Base-by-base conservation (phyloP, 2,797 vertebrate species). In the Enteromius unitaeniatus region DNA sequence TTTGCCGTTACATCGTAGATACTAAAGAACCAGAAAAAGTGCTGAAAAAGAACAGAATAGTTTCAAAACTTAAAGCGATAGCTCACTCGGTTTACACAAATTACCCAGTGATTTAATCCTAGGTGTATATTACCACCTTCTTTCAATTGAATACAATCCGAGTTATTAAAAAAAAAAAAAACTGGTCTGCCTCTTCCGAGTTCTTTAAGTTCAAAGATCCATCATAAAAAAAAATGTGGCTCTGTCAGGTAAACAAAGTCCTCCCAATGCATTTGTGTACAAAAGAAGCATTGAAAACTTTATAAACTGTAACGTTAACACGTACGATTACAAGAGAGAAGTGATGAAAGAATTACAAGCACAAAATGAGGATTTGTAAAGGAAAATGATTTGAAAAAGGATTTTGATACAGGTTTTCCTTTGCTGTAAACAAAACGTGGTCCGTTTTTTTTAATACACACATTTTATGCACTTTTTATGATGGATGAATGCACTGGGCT, bases 1-100 rank as follows among this genome's bases (percentile, higher is more conserved):
- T 68, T 10, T 21, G 34, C 45, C 17, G 14, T 60, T 47, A 60
- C 42, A 65, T 28, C 21, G 11, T 9, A 81, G 37, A 34, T 28
- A 45, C 26, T 15, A 28, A 68, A 15, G 4, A 70, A 28, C 42
- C 26, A 51, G 47, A 8, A 28, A 31, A 83, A 83, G 64, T 77
- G 81, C 81, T 1, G 49, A 51, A 60, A 81, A 8, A 45, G 9
- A 70, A 49, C 69, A 75, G 34, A 68, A 64, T 31, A 21, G 37
- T 17, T 62, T 64, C 19, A 78, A 62, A 58, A 45, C 6, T n/a
- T 34, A 3, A 34, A 53, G 49, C 10, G 19, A 5, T 21, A 34
- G 47, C 34, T 34, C 28, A 74, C 17, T 45, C 9, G 40, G 40
- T 42, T 42, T 42, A 10, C 9, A 42, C 40, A 42, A 55, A 10